Conservation (phyloP, 2,113 vertebrate genomes). For the Equus przewalskii region DNA sequence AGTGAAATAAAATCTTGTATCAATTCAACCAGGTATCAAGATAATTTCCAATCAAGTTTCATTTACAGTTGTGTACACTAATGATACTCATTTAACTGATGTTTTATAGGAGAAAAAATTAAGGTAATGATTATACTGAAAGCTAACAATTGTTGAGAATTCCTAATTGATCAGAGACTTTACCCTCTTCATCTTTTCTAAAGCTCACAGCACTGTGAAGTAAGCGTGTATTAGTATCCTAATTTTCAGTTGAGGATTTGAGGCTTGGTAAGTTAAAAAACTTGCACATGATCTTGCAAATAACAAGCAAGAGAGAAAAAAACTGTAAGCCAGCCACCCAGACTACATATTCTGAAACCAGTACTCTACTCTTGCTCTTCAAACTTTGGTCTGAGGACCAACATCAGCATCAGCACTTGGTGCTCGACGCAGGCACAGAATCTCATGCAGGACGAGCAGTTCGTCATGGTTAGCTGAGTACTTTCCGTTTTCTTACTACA, state of each 20-base stretch:
- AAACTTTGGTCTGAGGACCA: background rate
- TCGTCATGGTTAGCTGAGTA: background rate
- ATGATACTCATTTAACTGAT: constrained; percentile 10
- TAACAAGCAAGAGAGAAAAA: background rate
- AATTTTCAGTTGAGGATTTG: background rate
- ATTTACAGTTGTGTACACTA: background rate
- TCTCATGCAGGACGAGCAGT: background rate
- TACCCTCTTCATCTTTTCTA: background rate
- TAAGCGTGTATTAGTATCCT: background rate
- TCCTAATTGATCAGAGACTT: background rate
- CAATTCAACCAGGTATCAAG: constrained; percentile 16
- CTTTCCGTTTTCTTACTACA: background rate
- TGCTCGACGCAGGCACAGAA: background rate
- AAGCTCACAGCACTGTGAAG: background rate
- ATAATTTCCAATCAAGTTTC: constrained; percentile 64
- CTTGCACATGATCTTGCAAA: background rate
- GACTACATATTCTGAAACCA: background rate
- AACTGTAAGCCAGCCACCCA: background rate
- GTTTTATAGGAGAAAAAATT: constrained; percentile 51
- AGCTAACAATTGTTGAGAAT: constrained; percentile 14
- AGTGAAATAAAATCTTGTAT: constrained; percentile 58
- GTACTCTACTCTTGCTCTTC: fast-evolving
- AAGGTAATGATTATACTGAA: constrained; percentile 19
- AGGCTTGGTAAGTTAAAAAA: background rate
- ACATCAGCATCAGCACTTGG: background rate